These are phyloP conservation scores for Calliphora vomitoria DNA, from an alignment of 2,888 invertebrate species.

Conservation along the genomic window DNA sequence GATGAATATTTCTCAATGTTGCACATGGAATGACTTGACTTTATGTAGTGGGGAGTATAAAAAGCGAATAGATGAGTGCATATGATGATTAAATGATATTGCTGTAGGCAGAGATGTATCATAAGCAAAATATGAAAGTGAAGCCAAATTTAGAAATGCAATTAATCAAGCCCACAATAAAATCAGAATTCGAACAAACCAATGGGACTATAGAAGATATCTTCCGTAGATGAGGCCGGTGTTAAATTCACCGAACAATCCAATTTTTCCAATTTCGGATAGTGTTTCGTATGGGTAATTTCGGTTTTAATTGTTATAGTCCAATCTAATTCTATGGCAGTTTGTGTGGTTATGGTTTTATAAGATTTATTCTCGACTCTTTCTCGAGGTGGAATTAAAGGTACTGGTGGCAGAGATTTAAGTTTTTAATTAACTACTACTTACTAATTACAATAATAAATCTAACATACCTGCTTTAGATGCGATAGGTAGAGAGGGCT, in stretches of 20 bases:
- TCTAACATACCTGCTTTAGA: conserved; percentile 78
- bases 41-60: no score
- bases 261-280: conserved; percentile 52
- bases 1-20: no score
- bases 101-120: no score
- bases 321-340: conserved; percentile 68
- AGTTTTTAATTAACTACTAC: conserved; percentile 3
- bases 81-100: no score
- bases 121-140: background rate
- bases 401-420: conserved; percentile 10
- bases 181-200: conserved; percentile 79
- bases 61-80: no score
- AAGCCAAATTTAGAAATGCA: background rate
- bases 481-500: conserved; percentile 65
- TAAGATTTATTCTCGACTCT: conserved; percentile 45
- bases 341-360: conserved; percentile 68
- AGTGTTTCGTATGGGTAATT: conserved; percentile 54
- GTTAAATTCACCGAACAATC: conserved; percentile 55
- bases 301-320: conserved; percentile 68
- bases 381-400: conserved; percentile 74
- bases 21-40: no score
- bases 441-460: background rate
- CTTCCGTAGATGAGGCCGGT: conserved; percentile 81
- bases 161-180: background rate
- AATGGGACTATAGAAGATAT: conserved; percentile 83